A percentile compares a stretch with the other conserved stretches of the same genome.
Conservation (phyloP, 2,797 vertebrate genomes). For the Lagorchestes hirsutus region DNA sequence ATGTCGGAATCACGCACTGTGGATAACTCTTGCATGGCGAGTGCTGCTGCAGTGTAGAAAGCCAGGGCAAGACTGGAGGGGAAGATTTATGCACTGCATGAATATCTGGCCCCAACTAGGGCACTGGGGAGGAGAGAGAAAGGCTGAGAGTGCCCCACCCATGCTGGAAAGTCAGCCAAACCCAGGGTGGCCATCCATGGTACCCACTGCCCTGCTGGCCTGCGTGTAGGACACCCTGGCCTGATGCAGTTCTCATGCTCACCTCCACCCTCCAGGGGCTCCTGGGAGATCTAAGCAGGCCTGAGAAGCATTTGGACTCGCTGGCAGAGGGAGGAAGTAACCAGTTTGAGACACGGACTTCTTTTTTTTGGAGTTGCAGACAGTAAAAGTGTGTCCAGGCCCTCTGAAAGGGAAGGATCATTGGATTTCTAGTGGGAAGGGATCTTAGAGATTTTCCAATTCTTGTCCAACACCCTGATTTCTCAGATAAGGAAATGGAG, state of each 20-base stretch:
- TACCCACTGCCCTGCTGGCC: background rate
- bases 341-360: background rate
- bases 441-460: background rate
- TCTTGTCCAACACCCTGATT: background rate
- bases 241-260: background rate
- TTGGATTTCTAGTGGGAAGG: background rate
- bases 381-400: background rate
- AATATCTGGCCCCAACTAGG: background rate
- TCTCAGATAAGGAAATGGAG: background rate
- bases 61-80: background rate
- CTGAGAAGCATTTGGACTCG: background rate
- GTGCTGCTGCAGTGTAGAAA: background rate
- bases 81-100: background rate
- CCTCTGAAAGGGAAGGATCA: background rate
- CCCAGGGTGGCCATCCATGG: background rate
- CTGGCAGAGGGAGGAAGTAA: background rate
- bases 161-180: background rate
- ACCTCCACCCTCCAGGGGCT: background rate
- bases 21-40: constrained; percentile 29
- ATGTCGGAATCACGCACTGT: constrained; percentile 67
- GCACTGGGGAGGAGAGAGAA: background rate
- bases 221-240: background rate
- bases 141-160: background rate
- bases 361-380: background rate
- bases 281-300: background rate